Conservation (phyloP, 1,140 invertebrate genomes). For the Papilio helenus region DNA sequence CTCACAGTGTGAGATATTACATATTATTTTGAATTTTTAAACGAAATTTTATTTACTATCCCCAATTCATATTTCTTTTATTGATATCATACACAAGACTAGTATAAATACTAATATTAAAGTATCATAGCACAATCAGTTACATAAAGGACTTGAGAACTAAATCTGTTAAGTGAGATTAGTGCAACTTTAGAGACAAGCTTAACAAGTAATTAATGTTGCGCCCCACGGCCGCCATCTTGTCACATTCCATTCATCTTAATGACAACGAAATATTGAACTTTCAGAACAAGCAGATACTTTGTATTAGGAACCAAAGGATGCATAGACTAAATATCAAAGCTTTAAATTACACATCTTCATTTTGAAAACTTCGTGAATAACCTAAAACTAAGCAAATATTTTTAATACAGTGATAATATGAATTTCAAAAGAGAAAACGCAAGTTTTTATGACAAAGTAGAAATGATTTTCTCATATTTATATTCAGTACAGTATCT, state of each 20-base stretch:
- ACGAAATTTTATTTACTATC: constrained; percentile 25
- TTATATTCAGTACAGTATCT: constrained; percentile 9
- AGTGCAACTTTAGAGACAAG: too few species aligned
- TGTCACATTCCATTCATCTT: neutral
- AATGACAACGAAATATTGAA: neutral
- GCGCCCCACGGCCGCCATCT: neutral
- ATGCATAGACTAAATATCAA: too few species aligned
- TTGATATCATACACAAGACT: neutral
- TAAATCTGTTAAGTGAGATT: too few species aligned
- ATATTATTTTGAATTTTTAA: constrained; percentile 35
- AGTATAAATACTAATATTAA: neutral
- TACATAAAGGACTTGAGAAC: neutral
- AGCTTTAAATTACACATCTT: too few species aligned
- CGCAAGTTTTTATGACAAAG: neutral
- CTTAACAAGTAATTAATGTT: too few species aligned
- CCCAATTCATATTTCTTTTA: neutral
- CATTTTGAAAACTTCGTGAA: too few species aligned
- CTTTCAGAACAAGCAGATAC: neutral
- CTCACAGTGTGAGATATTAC: constrained; percentile 43
- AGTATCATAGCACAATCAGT: neutral
- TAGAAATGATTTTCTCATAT: constrained; percentile 11
- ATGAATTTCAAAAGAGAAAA: neutral
- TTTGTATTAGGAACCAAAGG: too few species aligned
- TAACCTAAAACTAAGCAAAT: neutral
- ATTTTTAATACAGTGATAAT: neutral